Evolutionary conservation across 2,888 invertebrate genomes (phyloP).

Genomic region (Dryobotodes eremita): DNA sequence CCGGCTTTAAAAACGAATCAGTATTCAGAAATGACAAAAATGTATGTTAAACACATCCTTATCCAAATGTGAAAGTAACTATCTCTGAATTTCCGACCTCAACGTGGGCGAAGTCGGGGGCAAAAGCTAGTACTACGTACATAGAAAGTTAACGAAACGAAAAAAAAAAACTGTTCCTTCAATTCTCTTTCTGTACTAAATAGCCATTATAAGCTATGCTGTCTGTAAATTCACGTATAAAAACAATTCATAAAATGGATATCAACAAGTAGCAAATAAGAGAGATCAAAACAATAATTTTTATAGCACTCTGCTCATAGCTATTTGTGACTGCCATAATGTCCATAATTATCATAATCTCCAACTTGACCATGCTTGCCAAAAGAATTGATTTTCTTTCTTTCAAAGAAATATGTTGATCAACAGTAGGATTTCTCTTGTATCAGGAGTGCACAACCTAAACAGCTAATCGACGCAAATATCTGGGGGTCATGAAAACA

Average conservation of each 20-base stretch:
- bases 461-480: too few relatives aligned
- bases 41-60: neutral
- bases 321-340: neutral
- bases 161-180: neutral
- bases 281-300: neutral
- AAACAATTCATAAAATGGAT: constrained; percentile 38
- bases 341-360: constrained; percentile 14
- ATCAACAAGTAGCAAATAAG: constrained; percentile 42
- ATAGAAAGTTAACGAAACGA: neutral
- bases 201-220: neutral
- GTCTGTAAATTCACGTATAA: constrained; percentile 1
- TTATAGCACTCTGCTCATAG: neutral
- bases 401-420: neutral
- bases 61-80: neutral
- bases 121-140: neutral
- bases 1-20: neutral
- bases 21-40: neutral
- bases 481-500: neutral
- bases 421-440: neutral
- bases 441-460: too few relatives aligned
- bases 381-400: neutral
- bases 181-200: neutral
- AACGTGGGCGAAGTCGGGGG: neutral
- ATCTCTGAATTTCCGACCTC: neutral
- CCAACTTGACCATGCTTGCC: neutral